Percentiles rank a stretch among this genome's conserved stretches.
Conservation (phyloP, 1,140 invertebrate genomes). For the Copidosoma floridanum region DNA sequence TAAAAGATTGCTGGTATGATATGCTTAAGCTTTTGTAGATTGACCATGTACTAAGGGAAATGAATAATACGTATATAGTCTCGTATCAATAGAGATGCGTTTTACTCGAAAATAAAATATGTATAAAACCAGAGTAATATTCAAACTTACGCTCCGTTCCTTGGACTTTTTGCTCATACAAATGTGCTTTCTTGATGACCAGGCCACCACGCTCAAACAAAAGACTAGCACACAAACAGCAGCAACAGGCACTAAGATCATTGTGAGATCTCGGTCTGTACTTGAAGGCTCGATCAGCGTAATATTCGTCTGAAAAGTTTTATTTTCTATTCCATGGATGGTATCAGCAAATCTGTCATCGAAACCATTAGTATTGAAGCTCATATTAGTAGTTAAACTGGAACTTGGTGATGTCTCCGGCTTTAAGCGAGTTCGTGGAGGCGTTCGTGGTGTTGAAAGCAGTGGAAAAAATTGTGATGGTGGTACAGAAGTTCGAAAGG, state of each 20-base stretch:
- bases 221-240: slow-evolving; percentile 60
- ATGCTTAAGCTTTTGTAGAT: no score
- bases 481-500: no score
- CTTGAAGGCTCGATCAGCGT: no score
- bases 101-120: neutral
- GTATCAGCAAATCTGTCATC: no score
- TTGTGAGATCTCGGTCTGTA: slow-evolving; percentile 53
- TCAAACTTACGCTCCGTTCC: slow-evolving; percentile 63
- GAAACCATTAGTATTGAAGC: no score
- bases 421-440: slow-evolving; percentile 43
- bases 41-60: neutral
- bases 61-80: neutral
- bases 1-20: no score
- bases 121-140: no score
- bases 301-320: no score
- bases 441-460: no score
- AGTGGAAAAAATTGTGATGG: no score
- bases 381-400: no score
- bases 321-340: no score
- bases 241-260: slow-evolving; percentile 62
- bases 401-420: slow-evolving; percentile 31
- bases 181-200: slow-evolving; percentile 60
- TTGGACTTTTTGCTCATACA: slow-evolving; percentile 60
- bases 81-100: neutral
- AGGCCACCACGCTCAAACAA: slow-evolving; percentile 56